Evolutionary conservation across 2,797 vertebrate genomes (phyloP), one percentile per base, ranked within the genome.

Genomic region (Miichthys miiuy): DNA sequence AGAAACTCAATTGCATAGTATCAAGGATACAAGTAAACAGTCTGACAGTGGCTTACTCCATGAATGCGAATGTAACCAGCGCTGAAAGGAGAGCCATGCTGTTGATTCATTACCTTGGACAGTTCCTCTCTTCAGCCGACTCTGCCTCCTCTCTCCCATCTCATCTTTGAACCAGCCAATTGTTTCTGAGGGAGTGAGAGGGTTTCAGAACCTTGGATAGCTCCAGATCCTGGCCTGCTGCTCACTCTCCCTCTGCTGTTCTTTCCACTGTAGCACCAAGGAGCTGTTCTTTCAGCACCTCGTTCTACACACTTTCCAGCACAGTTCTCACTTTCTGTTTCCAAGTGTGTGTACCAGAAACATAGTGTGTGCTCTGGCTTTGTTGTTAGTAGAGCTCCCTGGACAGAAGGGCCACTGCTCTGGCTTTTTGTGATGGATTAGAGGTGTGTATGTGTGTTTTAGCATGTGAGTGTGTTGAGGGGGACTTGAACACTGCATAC

Each of bases 131-230:
- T 55, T 75, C 27, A 5, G 66, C 79, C 72, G 52, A 25, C 48
- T 73, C 70, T 58, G 46, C 48, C 63, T 71, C 47, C 25, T 11
- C 58, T 71, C 70, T 57, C 27, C 54, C 27, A 9, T 67, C 62
- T 62, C 50, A 25, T 60, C 47, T 77, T 27, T n/a, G 34, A 27
- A 69, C 25, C 54, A 56, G n/a, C 34, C 70, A 30, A 18, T 60
- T 72, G 77, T 71, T 66, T 85, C 70, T 38, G 77, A 61, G 73
- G 25, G 57, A 67, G 75, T 21, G 11, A 71, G 78, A 73, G 23
- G 17, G n/a, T 62, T 82, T 89, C 87, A 90, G 84, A 38, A 83
- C 80, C 80, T 68, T 41, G 84, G 87, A 86, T 34, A 91, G 88
- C 84, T 88, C 77, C 34, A 61, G 30, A 55, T 9, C n/a, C 70